Conservation (phyloP, 2,113 vertebrate species). For the Alosa alosa region DNA sequence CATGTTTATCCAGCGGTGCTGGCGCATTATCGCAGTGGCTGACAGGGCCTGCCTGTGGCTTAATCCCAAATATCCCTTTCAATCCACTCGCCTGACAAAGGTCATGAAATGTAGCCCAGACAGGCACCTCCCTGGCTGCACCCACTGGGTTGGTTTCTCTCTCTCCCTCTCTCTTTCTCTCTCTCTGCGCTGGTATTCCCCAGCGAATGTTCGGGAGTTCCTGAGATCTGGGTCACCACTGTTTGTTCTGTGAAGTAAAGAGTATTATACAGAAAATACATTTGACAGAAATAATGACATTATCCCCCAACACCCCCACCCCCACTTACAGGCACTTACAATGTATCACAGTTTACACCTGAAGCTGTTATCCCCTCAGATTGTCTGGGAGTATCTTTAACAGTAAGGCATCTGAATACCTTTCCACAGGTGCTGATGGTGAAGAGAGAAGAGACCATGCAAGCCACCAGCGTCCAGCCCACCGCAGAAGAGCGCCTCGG, state of each 20-base stretch:
- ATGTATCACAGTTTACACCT: background rate
- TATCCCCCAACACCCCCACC: no score
- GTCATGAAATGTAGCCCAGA: conserved; percentile 2
- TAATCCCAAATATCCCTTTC: conserved; percentile 30
- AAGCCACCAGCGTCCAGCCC: conserved; percentile 89
- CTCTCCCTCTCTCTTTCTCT: background rate
- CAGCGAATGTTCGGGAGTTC: background rate
- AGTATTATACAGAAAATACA: background rate
- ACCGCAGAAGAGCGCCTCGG: conserved; percentile 95
- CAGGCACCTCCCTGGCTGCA: background rate
- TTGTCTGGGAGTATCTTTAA: background rate
- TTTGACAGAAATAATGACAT: background rate
- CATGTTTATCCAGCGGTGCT: conserved; percentile 11
- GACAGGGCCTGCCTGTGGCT: conserved; percentile 27
- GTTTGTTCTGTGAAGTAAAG: background rate
- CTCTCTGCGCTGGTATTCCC: background rate
- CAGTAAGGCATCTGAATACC: background rate
- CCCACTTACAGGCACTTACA: no score
- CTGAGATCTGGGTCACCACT: background rate
- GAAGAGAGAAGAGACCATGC: conserved; percentile 93
- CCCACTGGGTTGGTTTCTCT: background rate
- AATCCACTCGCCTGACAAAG: conserved; percentile 12
- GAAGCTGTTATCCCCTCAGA: background rate
- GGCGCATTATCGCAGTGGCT: conserved; percentile 25
- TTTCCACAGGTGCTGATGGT: conserved; percentile 90